phyloP scores from a whole-genome alignment of 53 echinoderm and acorn worm genomes.

The Apostichopus leukothele region DNA sequence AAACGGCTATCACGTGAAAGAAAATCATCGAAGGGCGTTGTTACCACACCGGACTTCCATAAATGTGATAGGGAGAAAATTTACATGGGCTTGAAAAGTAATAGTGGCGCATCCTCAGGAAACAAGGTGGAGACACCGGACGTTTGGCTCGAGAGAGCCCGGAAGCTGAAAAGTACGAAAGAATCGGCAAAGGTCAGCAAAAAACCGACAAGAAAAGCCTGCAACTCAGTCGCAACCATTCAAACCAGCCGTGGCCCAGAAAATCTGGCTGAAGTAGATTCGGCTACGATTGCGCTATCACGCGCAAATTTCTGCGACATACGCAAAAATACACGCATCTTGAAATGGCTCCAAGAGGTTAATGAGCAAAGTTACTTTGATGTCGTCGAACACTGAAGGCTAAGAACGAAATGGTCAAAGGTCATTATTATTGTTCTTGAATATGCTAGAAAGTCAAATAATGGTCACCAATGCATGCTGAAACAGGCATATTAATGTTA shows the following conservation, averaged over 20 bases:
- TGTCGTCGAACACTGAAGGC: background rate
- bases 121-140: conserved; percentile 23
- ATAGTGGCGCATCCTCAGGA: background rate
- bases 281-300: background rate
- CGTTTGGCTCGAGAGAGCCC: conserved; percentile 18
- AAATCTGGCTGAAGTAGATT: background rate
- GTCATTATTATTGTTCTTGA: no score
- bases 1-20: background rate
- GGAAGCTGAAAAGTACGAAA: background rate
- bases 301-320: conserved; percentile 20
- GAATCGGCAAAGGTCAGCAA: background rate
- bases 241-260: background rate
- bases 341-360: conserved; percentile 12
- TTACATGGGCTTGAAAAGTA: background rate
- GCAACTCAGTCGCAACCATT: background rate
- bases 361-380: conserved; percentile 24
- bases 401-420: background rate
- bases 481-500: no score
- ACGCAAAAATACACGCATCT: conserved; percentile 9
- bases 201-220: background rate
- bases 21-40: background rate
- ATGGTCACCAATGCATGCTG: no score
- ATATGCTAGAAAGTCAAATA: no score
- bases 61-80: conserved; percentile 15
- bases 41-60: background rate